A percentile compares a stretch with the other conserved stretches of the same genome.
Conservation (phyloP, 2,888 invertebrate species). For the Anthophora plumipes region DNA sequence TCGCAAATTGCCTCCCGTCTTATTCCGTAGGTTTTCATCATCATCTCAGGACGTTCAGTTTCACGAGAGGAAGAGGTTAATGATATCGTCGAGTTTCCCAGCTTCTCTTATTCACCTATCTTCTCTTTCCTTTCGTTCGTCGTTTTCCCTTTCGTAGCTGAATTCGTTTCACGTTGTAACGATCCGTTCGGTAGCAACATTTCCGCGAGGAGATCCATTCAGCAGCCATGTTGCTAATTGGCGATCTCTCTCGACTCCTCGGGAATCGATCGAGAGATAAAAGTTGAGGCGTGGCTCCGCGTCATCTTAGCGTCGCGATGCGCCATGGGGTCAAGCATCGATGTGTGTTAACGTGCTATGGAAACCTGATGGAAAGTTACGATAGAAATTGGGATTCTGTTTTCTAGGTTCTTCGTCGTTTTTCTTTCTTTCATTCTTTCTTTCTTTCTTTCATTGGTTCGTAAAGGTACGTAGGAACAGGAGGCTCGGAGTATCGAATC, state of each 20-base stretch:
- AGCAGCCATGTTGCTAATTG: constrained; percentile 58
- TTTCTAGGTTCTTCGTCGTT: background rate
- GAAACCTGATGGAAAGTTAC: constrained; percentile 46
- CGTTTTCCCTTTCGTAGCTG: constrained; percentile 1
- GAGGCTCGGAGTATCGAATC: background rate
- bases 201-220: constrained; percentile 57
- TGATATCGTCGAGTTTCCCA: constrained; percentile 25
- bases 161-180: constrained; percentile 48
- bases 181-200: constrained; percentile 58
- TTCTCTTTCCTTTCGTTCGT: too few relatives aligned
- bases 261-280: constrained; percentile 65
- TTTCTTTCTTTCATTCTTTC: too few relatives aligned
- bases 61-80: constrained; percentile 9
- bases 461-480: background rate
- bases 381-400: constrained; percentile 27
- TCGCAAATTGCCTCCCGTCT: background rate
- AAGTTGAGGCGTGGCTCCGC: constrained; percentile 63
- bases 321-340: constrained; percentile 60
- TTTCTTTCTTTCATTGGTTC: background rate
- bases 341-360: constrained; percentile 30
- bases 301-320: constrained; percentile 64
- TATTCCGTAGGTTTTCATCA: constrained; percentile 11
- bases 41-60: background rate
- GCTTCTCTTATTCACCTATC: background rate
- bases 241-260: constrained; percentile 57